phyloP scores from a whole-genome alignment of 1,140 invertebrate genomes.

The Drosophila tropicalis region DNA sequence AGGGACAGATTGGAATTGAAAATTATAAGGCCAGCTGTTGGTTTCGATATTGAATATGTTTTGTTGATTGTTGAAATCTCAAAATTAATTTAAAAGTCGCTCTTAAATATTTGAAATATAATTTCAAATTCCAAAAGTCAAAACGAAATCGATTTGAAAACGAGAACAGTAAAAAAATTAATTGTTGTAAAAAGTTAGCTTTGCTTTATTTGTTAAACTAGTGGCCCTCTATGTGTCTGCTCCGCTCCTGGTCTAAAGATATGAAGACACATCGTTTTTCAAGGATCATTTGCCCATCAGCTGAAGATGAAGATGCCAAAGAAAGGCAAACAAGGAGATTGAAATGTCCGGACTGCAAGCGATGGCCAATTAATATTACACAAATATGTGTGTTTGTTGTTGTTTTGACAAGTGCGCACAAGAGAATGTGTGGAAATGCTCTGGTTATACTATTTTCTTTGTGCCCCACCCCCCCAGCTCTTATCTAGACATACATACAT shows the following conservation, averaged over 20 bases:
- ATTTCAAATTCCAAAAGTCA: too few relatives aligned
- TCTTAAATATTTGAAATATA: too few relatives aligned
- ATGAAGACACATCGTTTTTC: constrained; percentile 26
- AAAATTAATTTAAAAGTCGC: too few relatives aligned
- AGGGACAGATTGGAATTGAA: neutral
- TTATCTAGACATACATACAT: neutral
- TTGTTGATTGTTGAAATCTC: too few relatives aligned
- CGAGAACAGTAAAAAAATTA: too few relatives aligned
- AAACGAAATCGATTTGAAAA: too few relatives aligned
- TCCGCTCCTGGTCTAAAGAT: constrained; percentile 9
- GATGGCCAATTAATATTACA: constrained; percentile 16
- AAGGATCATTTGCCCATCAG: constrained; percentile 15
- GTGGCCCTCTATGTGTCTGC: neutral
- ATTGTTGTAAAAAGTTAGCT: too few relatives aligned
- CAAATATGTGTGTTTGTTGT: constrained; percentile 24
- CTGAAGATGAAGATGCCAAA: constrained; percentile 20
- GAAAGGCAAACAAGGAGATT: neutral
- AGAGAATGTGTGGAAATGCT: constrained; percentile 25
- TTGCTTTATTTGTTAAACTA: too few relatives aligned
- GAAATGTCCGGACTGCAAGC: neutral
- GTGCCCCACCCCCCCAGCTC: constrained; percentile 21
- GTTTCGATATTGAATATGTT: too few relatives aligned
- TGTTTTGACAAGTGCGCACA: constrained; percentile 74
- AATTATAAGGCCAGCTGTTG: too few relatives aligned
- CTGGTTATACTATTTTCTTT: constrained; percentile 40